Evolutionary conservation across 2,113 vertebrate genomes (phyloP).

Genomic region (Embiotoca jacksoni): DNA sequence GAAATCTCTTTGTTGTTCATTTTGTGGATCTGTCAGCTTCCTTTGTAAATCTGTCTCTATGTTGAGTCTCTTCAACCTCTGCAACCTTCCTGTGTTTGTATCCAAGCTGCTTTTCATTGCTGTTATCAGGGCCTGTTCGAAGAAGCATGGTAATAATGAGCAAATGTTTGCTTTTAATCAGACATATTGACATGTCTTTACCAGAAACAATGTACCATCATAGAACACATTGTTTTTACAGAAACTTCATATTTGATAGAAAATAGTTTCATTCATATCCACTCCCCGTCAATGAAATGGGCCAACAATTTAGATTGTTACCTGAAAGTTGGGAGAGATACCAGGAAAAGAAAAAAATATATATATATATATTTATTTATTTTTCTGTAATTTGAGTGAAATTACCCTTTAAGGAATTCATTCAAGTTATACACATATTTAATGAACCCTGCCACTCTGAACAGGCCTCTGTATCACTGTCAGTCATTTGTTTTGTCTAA

Average conservation of each 20-base stretch:
- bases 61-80: neutral
- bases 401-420: neutral
- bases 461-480: conserved; percentile 56
- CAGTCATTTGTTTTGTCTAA: conserved; percentile 80
- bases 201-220: neutral
- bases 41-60: neutral
- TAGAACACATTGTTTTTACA: conserved; percentile 20
- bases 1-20: neutral
- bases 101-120: conserved; percentile 34
- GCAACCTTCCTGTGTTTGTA: conserved; percentile 25
- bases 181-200: no score
- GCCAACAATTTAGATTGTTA: neutral
- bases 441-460: conserved; percentile 33
- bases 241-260: neutral
- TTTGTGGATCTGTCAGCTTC: neutral
- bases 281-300: neutral
- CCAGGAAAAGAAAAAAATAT: neutral
- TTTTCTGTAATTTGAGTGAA: conserved; percentile 1
- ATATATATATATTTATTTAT: neutral
- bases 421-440: conserved; percentile 9
- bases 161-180: no score
- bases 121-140: conserved; percentile 23
- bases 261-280: neutral
- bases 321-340: neutral
- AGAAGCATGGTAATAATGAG: neutral